Evolutionary conservation across 37 sponge, comb jelly and placozoan species (phyloP).

Genomic region (Diacarnus erythraeanus): DNA sequence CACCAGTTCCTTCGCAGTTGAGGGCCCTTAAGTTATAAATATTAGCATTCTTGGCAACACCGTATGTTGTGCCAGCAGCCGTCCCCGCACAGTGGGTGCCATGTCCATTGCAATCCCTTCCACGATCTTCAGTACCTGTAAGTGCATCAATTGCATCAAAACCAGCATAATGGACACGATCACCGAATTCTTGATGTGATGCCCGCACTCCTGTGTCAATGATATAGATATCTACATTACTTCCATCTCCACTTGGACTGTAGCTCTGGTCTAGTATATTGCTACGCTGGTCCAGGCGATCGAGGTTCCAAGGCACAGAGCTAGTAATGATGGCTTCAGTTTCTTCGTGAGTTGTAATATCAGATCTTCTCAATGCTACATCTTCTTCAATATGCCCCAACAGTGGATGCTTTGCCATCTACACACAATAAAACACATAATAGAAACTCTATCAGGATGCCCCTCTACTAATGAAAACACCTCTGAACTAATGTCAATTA

Average conservation of each 20-base stretch:
- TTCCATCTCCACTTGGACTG: conserved; percentile 58
- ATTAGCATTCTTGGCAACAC: conserved; percentile 66
- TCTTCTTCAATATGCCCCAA: conserved; percentile 61
- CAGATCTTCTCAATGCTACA: conserved; percentile 34
- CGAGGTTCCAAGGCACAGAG: conserved; percentile 69
- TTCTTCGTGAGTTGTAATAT: background rate
- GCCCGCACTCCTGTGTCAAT: conserved; percentile 74
- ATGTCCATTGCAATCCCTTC: conserved; percentile 80
- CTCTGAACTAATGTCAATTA: too few relatives aligned
- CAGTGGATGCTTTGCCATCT: conserved; percentile 63
- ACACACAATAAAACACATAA: background rate
- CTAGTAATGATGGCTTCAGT: background rate
- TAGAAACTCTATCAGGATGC: background rate
- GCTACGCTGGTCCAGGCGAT: conserved; percentile 67
- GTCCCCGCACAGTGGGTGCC: conserved; percentile 80
- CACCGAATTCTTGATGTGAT: conserved; percentile 66
- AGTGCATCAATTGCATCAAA: conserved; percentile 70
- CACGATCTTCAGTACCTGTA: conserved; percentile 42
- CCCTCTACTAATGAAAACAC: too few relatives aligned
- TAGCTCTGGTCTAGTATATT: conserved; percentile 40
- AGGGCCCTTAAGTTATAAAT: conserved; percentile 66
- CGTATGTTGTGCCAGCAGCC: conserved; percentile 69
- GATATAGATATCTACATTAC: conserved; percentile 59
- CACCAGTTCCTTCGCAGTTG: conserved; percentile 63
- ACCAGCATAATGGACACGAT: conserved; percentile 66